phyloP scores from a whole-genome alignment of 2,113 vertebrate species.

The Melozone crissalis region DNA sequence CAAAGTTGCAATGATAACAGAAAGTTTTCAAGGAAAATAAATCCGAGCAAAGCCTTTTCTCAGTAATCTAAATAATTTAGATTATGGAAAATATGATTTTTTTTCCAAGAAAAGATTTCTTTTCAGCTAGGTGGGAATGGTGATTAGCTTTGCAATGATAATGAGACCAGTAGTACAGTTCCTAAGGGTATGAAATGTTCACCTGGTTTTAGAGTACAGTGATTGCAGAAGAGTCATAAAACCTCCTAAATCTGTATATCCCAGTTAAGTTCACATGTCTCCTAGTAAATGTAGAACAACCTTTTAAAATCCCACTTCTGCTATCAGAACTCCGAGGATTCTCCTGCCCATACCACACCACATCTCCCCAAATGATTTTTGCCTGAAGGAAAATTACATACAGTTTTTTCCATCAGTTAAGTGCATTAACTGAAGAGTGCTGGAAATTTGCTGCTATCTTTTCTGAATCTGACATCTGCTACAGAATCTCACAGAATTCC shows the following conservation, averaged over 20 bases:
- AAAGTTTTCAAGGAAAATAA: background rate
- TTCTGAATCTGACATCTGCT: background rate
- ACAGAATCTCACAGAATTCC: background rate
- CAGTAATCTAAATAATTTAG: background rate
- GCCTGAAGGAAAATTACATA: background rate
- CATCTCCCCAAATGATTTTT: background rate
- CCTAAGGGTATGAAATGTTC: conserved; percentile 58
- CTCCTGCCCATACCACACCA: background rate
- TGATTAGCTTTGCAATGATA: conserved; percentile 30
- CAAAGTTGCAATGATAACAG: background rate
- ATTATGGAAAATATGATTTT: background rate
- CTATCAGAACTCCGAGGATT: background rate
- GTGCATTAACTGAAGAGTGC: background rate
- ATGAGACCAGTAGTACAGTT: conserved; percentile 59
- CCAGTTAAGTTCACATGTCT: background rate
- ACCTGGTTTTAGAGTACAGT: conserved; percentile 30
- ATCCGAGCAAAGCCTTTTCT: background rate
- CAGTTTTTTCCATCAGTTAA: background rate
- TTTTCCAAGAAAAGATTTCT: background rate
- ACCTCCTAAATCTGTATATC: conserved; percentile 13
- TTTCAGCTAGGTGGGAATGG: background rate
- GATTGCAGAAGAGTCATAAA: conserved; percentile 21
- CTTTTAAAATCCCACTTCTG: background rate
- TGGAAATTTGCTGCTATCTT: background rate
- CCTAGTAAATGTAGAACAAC: conserved; percentile 6